Conservation (phyloP, 64 coral and sea anemone genomes). For the Hydrozoanthus tunicans region DNA sequence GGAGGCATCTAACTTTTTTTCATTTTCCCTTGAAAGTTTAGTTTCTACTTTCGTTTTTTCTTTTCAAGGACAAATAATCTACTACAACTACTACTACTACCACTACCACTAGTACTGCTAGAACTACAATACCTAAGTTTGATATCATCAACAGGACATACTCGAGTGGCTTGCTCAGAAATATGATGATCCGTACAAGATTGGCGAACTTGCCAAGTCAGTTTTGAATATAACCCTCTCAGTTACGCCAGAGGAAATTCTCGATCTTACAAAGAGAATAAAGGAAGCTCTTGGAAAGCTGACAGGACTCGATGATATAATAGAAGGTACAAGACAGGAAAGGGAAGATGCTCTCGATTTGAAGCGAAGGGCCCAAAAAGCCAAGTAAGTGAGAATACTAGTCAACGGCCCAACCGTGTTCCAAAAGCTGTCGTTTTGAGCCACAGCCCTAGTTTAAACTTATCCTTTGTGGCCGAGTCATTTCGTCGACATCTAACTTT, state of each 20-base stretch:
- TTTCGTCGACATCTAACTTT: too few species aligned
- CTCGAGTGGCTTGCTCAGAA: conserved; percentile 62
- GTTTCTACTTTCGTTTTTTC: neutral
- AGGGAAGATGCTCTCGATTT: conserved; percentile 54
- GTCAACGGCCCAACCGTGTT: too few species aligned
- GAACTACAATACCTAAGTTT: neutral
- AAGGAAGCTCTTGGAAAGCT: conserved; percentile 49
- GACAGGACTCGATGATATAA: conserved; percentile 79
- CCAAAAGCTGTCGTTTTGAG: too few species aligned
- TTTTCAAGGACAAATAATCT: neutral
- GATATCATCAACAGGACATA: conserved; percentile 60
- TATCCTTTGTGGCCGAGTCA: too few species aligned
- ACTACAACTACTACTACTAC: neutral
- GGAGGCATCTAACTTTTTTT: too few species aligned
- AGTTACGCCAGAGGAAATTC: conserved; percentile 73
- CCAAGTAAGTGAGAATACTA: conserved; percentile 52
- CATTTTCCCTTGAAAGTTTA: too few species aligned
- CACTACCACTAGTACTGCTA: neutral
- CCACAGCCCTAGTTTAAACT: too few species aligned
- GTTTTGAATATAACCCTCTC: conserved; percentile 74
- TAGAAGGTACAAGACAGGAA: conserved; percentile 64
- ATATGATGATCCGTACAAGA: conserved; percentile 56
- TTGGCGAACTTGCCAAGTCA: conserved; percentile 38
- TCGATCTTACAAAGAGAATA: conserved; percentile 66
- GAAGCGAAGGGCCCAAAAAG: conserved; percentile 72